Conservation (phyloP, 2,113 vertebrate species). For the Lasiurus cinereus region DNA sequence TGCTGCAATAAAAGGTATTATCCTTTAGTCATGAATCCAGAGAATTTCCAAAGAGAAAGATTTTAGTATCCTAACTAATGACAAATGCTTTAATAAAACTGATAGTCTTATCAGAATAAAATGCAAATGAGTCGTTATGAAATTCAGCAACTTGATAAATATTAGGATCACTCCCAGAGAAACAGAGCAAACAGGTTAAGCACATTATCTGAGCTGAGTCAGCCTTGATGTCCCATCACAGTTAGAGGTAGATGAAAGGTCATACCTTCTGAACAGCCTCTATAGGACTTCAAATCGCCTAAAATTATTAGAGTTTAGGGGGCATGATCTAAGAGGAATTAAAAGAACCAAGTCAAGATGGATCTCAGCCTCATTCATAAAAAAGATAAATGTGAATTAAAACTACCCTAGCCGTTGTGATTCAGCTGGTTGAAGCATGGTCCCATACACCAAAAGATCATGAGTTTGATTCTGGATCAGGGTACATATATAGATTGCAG, state of each 20-base stretch:
- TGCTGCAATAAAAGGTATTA: not conserved
- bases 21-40: slow-evolving; percentile 23
- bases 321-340: not conserved
- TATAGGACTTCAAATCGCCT: not conserved
- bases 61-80: not conserved
- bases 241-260: not conserved
- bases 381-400: slow-evolving; percentile 51
- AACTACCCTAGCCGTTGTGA: not conserved
- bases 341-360: not conserved
- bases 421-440: not conserved
- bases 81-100: slow-evolving; percentile 24
- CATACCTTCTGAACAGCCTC: not conserved
- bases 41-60: slow-evolving; percentile 14
- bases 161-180: not conserved
- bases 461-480: not conserved
- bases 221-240: not conserved
- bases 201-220: not conserved
- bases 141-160: slow-evolving; percentile 4
- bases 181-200: not conserved
- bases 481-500: not conserved
- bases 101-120: slow-evolving; percentile 3
- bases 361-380: not conserved
- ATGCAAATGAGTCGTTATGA: not conserved
- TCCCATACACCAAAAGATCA: not conserved
- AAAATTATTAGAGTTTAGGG: not conserved